Conservation (phyloP, 2,888 invertebrate genomes). For the Noctua janthe region DNA sequence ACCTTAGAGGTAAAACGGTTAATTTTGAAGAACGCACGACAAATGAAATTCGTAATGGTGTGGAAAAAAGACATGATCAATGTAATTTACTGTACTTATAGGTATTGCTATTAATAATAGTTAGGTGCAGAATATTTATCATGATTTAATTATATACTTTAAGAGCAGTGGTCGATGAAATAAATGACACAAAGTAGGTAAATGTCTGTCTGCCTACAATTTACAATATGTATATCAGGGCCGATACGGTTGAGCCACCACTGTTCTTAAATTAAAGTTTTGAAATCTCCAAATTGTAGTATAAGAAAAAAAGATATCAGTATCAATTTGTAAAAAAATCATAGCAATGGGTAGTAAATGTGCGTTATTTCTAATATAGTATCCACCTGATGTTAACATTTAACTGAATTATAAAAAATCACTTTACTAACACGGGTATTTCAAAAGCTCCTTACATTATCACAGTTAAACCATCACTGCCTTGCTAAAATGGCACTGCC, state of each 20-base stretch:
- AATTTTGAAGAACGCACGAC: neutral
- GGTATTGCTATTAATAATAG: conserved; percentile 18
- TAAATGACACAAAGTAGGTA: neutral
- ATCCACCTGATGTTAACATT: neutral
- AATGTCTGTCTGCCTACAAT: neutral
- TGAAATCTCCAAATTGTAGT: neutral
- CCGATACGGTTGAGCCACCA: neutral
- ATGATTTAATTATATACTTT: neutral
- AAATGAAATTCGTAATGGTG: neutral
- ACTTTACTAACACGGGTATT: neutral
- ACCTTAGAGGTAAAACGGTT: neutral
- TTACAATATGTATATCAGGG: neutral
- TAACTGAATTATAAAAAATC: no score
- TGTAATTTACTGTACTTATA: neutral
- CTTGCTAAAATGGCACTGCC: neutral
- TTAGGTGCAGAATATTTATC: conserved; percentile 21
- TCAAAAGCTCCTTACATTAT: neutral
- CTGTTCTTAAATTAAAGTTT: neutral
- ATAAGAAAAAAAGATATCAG: neutral
- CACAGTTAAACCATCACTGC: neutral
- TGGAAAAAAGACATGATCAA: neutral
- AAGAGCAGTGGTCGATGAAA: neutral
- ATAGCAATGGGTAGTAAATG: conserved; percentile 10
- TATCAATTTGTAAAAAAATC: neutral
- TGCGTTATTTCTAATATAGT: neutral